A percentile compares a stretch with the other conserved stretches of the same genome.
phyloP scores from a whole-genome alignment of 2,113 vertebrate genomes.

The Oncorhynchus keta region DNA sequence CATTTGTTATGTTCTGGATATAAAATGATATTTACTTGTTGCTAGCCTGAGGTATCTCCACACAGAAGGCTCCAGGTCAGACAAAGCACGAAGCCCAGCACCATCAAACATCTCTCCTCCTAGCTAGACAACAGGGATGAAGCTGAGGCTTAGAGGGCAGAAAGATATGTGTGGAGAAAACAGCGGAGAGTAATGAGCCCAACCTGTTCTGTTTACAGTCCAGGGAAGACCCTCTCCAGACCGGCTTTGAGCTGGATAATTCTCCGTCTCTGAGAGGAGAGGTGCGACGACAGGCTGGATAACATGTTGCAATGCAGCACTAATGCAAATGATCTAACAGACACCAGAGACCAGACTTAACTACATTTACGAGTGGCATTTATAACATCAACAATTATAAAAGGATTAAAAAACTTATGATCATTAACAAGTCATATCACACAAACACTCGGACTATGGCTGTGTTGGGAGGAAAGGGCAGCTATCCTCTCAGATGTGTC shows the following conservation, averaged over 20 bases:
- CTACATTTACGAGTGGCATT: background rate
- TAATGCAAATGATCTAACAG: slow-evolving; percentile 15
- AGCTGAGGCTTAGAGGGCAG: background rate
- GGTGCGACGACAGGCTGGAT: background rate
- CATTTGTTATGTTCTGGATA: background rate
- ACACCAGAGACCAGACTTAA: background rate
- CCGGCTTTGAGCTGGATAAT: slow-evolving; percentile 7
- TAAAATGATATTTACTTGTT: background rate
- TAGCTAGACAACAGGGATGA: background rate
- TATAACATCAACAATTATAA: slow-evolving; percentile 1
- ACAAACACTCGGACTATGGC: background rate
- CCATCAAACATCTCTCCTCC: background rate
- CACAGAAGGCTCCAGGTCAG: background rate
- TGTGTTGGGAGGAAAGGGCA: background rate
- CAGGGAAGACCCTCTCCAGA: slow-evolving; percentile 7
- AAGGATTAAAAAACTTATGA: background rate
- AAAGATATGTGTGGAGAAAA: background rate
- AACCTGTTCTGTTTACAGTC: slow-evolving; percentile 3
- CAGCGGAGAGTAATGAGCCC: background rate
- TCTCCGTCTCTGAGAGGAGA: background rate
- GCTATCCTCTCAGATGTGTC: background rate
- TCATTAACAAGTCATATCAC: background rate
- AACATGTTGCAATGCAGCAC: background rate
- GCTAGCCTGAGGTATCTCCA: background rate
- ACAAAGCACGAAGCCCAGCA: background rate